Evolutionary conservation across 1,140 invertebrate species (phyloP).

Genomic region (Idris sp.): DNA sequence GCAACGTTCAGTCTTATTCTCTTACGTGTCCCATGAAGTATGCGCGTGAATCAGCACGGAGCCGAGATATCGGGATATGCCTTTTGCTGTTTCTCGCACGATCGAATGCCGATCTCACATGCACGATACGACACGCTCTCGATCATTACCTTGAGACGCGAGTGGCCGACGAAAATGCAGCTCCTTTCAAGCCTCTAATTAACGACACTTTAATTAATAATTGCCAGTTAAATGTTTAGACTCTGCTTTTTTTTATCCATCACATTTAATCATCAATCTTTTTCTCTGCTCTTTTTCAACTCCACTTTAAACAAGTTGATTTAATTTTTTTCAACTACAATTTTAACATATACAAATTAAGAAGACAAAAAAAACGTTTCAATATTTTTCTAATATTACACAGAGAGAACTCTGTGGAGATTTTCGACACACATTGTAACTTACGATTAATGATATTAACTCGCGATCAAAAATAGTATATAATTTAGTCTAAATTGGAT

Average conservation of each 20-base stretch:
- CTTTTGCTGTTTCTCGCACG: constrained; percentile 46
- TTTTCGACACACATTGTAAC: too few relatives aligned
- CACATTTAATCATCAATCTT: not conserved
- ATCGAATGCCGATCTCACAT: constrained; percentile 54
- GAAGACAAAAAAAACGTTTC: too few relatives aligned
- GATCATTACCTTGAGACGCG: constrained; percentile 56
- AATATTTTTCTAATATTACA: too few relatives aligned
- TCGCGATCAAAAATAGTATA: too few relatives aligned
- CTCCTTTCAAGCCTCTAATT: constrained; percentile 49
- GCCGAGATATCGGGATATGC: constrained; percentile 50
- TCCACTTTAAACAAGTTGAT: too few relatives aligned
- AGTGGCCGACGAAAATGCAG: constrained; percentile 31
- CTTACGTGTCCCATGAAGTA: constrained; percentile 51
- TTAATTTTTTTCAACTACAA: too few relatives aligned
- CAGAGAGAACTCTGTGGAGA: too few relatives aligned
- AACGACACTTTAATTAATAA: constrained; percentile 39
- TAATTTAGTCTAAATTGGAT: too few relatives aligned
- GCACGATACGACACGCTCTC: constrained; percentile 57
- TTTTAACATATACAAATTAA: too few relatives aligned
- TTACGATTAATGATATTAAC: too few relatives aligned
- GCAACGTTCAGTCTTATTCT: constrained; percentile 52
- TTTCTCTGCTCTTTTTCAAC: too few relatives aligned
- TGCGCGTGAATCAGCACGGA: constrained; percentile 56
- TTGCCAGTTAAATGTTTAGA: constrained; percentile 20
- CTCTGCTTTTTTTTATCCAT: not conserved